These are phyloP conservation scores for Temnothorax rugatulus DNA, from an alignment of 2,888 invertebrate species.

Conservation along the genomic window DNA sequence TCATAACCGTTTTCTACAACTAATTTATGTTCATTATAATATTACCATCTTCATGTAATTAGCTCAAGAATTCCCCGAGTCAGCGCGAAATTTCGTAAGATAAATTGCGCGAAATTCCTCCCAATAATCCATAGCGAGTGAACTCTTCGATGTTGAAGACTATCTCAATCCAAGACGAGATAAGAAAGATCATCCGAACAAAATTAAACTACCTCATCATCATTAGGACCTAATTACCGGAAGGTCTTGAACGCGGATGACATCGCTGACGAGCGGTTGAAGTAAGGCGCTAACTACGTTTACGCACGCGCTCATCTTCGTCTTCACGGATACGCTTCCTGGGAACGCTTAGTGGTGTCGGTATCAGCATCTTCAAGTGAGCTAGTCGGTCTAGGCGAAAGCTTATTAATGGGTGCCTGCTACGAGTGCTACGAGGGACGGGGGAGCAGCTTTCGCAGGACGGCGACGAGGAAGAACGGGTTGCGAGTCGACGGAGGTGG, in stretches of 20 bases:
- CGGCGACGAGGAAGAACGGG: constrained; percentile 65
- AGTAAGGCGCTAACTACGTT: constrained; percentile 60
- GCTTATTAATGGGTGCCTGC: constrained; percentile 72
- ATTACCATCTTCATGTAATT: constrained; percentile 36
- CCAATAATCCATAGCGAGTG: constrained; percentile 60
- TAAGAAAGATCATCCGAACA: constrained; percentile 72
- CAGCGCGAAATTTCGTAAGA: constrained; percentile 50
- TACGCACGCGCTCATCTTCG: constrained; percentile 48
- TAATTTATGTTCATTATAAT: constrained; percentile 43
- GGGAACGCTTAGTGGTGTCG: constrained; percentile 32
- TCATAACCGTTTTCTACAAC: constrained; percentile 13
- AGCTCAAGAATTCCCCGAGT: constrained; percentile 51
- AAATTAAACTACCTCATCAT: constrained; percentile 83
- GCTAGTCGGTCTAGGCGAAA: constrained; percentile 65
- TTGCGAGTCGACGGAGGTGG: constrained; percentile 59
- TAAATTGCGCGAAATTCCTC: constrained; percentile 53
- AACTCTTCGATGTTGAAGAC: constrained; percentile 62
- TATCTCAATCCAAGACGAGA: constrained; percentile 61
- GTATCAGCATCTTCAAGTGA: constrained; percentile 48
- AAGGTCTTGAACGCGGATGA: constrained; percentile 80
- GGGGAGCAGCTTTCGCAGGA: constrained; percentile 17
- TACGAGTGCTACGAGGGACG: constrained; percentile 18
- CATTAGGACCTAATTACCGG: constrained; percentile 83
- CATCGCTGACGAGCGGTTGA: constrained; percentile 70
- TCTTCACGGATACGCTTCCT: constrained; percentile 36